Conservation (phyloP, 1,140 invertebrate genomes). For the Heliconius congener region DNA sequence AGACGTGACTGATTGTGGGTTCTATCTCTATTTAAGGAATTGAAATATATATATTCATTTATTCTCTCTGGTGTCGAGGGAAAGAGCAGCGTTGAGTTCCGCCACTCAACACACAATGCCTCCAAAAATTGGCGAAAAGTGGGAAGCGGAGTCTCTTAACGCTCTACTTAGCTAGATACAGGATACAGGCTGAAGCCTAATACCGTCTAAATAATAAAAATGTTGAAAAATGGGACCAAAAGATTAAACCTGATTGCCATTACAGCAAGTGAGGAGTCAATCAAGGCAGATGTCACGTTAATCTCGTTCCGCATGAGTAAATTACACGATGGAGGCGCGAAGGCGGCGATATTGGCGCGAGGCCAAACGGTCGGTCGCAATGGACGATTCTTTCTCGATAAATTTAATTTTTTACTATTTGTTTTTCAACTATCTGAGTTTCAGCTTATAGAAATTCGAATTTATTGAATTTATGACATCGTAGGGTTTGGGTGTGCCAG, state of each 20-base stretch:
- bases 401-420: slow-evolving; percentile 53
- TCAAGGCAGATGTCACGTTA: slow-evolving; percentile 70
- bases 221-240: not conserved
- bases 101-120: too few species aligned
- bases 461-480: slow-evolving; percentile 9
- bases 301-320: slow-evolving; percentile 71
- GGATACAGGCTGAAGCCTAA: too few species aligned
- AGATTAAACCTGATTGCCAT: slow-evolving; percentile 1
- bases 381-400: slow-evolving; percentile 57
- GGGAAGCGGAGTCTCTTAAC: too few species aligned
- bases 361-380: slow-evolving; percentile 62
- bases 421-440: slow-evolving; percentile 20
- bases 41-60: too few species aligned
- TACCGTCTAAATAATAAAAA: not conserved
- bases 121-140: too few species aligned
- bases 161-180: too few species aligned
- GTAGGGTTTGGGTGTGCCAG: not conserved
- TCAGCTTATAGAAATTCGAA: slow-evolving; percentile 10
- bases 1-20: too few species aligned
- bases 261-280: slow-evolving; percentile 37
- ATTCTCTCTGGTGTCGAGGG: too few species aligned
- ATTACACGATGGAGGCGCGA: slow-evolving; percentile 61
- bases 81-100: too few species aligned
- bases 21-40: too few species aligned
- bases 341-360: slow-evolving; percentile 48